phyloP scores from a whole-genome alignment of 2,888 invertebrate genomes.

The Epirrita christyi region DNA sequence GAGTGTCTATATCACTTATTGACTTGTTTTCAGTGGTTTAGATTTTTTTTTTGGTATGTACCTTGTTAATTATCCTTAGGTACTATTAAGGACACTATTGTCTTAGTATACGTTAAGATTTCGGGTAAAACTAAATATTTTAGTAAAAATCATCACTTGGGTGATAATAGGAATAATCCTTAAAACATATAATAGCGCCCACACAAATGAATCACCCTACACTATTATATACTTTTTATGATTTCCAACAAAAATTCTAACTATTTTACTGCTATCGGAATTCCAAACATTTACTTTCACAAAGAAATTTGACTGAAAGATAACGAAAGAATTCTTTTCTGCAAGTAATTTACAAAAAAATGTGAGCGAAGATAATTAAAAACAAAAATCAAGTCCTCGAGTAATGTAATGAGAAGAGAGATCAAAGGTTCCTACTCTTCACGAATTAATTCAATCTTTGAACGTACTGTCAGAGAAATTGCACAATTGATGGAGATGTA shows the following conservation, averaged over 20 bases:
- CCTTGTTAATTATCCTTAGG: no score
- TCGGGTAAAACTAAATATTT: no score
- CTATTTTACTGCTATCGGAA: constrained; percentile 1
- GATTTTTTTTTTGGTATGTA: no score
- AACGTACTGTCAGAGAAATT: constrained; percentile 11
- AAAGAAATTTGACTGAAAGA: constrained; percentile 19
- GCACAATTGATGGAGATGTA: no score
- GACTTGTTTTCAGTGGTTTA: no score
- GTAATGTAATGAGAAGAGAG: constrained; percentile 28
- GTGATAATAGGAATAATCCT: no score
- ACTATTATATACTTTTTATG: constrained; percentile 8
- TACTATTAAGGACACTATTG: no score
- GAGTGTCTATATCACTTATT: no score
- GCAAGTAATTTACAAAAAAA: constrained; percentile 24
- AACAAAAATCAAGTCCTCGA: constrained; percentile 26
- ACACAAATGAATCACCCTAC: background rate
- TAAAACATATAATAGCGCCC: no score
- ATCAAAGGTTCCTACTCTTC: constrained; percentile 32
- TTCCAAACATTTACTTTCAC: constrained; percentile 11
- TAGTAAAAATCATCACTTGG: no score
- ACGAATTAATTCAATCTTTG: constrained; percentile 35
- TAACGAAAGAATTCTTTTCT: constrained; percentile 13
- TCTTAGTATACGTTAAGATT: no score
- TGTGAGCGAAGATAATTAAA: constrained; percentile 29
- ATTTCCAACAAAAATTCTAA: background rate